These are phyloP conservation scores for Zhuqinia jingwanae DNA, from an alignment of 2,888 invertebrate genomes.

Conservation along the genomic window DNA sequence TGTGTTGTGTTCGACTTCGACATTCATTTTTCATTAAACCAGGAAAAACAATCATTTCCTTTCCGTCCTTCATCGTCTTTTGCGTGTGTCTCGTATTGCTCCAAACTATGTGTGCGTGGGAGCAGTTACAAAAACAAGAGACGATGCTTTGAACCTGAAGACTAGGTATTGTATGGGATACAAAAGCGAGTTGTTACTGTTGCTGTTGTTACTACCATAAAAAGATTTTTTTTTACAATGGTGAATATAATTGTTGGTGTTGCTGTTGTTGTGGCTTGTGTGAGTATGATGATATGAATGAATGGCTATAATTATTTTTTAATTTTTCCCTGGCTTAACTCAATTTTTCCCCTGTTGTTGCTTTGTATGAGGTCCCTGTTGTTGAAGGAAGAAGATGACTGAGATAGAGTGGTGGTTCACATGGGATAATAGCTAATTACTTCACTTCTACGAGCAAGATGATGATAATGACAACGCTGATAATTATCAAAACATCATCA, in stretches of 20 bases:
- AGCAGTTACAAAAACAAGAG: constrained; percentile 10
- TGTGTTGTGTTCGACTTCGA: neutral
- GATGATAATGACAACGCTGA: neutral
- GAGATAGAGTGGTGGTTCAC: constrained; percentile 4
- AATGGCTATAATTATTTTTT: constrained; percentile 14
- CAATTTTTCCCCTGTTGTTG: neutral
- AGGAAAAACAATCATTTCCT: constrained; percentile 37
- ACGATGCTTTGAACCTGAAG: neutral
- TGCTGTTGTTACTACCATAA: neutral
- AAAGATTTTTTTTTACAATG: constrained; percentile 1
- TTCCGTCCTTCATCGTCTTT: constrained; percentile 5
- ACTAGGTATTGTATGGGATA: constrained; percentile 8
- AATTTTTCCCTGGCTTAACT: constrained; percentile 3
- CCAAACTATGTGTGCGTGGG: too few relatives aligned
- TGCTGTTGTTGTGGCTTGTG: constrained; percentile 9
- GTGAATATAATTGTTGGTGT: constrained; percentile 26
- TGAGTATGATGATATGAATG: constrained; percentile 10
- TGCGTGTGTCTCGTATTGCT: neutral
- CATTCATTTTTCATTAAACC: constrained; percentile 31
- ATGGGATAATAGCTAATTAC: constrained; percentile 38
- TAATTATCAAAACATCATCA: neutral
- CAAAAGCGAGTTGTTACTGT: neutral
- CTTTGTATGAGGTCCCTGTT: neutral
- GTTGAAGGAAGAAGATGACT: constrained; percentile 5
- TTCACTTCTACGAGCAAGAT: neutral